Conservation (phyloP, 2,888 invertebrate species). For the Ptilodon capucinus region DNA sequence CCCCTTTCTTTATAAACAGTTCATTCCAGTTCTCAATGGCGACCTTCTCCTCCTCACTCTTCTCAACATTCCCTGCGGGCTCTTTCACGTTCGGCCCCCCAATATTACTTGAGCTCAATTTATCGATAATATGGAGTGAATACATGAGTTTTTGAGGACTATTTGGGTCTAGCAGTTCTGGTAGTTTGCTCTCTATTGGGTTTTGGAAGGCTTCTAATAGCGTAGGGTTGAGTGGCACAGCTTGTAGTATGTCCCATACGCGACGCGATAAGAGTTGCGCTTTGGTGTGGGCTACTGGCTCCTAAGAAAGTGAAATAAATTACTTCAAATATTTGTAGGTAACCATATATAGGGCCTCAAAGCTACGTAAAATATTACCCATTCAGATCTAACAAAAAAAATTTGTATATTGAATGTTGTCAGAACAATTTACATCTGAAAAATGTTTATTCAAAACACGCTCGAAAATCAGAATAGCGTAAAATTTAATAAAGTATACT, state of each 20-base stretch:
- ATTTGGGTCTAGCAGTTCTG: constrained; percentile 91
- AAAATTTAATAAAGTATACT: too few species aligned
- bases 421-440: too few species aligned
- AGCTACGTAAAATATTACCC: too few species aligned
- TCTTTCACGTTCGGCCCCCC: constrained; percentile 55
- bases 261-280: constrained; percentile 94
- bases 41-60: constrained; percentile 63
- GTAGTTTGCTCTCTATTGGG: constrained; percentile 85
- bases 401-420: too few species aligned
- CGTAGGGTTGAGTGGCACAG: constrained; percentile 94
- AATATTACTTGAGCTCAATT: constrained; percentile 63
- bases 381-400: too few species aligned
- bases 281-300: constrained; percentile 90
- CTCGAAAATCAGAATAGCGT: too few species aligned
- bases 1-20: constrained; percentile 93
- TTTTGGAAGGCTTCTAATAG: constrained; percentile 92
- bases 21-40: constrained; percentile 85
- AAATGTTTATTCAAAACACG: too few species aligned
- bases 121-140: constrained; percentile 92
- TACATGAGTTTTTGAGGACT: constrained; percentile 98
- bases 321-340: background rate
- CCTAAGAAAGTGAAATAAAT: constrained; percentile 60
- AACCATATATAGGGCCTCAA: background rate
- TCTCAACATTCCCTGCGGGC: constrained; percentile 46
- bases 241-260: constrained; percentile 97